Evolutionary conservation across 2,888 invertebrate genomes (phyloP), one percentile per base, ranked within the genome.

Genomic region (Protophormia terraenovae): DNA sequence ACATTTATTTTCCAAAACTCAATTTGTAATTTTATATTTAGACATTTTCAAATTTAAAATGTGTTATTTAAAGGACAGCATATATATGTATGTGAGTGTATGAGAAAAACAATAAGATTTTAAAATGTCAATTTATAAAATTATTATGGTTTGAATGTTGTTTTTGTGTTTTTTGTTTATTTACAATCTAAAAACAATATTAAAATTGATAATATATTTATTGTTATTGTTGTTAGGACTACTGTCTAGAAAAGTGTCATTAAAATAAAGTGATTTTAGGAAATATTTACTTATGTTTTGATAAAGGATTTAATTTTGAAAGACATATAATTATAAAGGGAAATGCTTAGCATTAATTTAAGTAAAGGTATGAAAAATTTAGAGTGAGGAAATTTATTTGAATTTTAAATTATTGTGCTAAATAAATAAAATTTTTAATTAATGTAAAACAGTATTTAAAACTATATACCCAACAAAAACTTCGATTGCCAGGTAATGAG

Each of bases 11-110:
- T 38, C 24, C 14, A 69, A 71, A 41, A 58, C 38, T 41, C 27
- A 71, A 58, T 58, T 58, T 58, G 71, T 71, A 41, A 41, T 58
- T 71, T 71, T 29, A 58, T 55, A 12, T 58, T 58, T 55, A 58
- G 55, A 71, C 27, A 71, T 71, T 27, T 71, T 41, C 27, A 27
- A 71, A 71, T 66, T 66, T 45, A 41, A 66, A 66, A 24, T 45
- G 27, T 14, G 45, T 22, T 12, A 32, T 19, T 19, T 29, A 29
- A 29, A n/a, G n/a, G n/a, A n/a, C 3, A 22, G 22, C 3, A 22
- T n/a, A n/a, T n/a, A n/a, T n/a, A n/a, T n/a, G 22, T 8, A 58
- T 7, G 6, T 4, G 12, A n/a, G 12, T 14, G 16, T 10, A 32
- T 1, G 12, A 2, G 3, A 38, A 14, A 14, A 35, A 62, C 22